A percentile compares a stretch with the other conserved stretches of the same genome.
phyloP scores from a whole-genome alignment of 1,140 invertebrate genomes.

The Dendroctonus ponderosae region DNA sequence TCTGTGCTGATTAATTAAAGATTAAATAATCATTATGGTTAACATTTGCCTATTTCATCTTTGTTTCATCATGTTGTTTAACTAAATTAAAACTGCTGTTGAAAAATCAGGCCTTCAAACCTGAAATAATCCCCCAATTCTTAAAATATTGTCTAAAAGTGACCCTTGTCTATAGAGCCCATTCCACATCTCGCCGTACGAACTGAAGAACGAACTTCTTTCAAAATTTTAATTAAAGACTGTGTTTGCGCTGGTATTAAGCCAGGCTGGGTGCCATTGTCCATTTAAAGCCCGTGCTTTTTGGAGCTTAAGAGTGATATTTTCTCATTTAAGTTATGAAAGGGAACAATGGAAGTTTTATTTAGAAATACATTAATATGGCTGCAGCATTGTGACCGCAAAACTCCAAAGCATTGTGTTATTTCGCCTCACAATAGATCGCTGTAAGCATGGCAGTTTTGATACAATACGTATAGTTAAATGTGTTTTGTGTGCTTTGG shows the following conservation, averaged over 20 bases:
- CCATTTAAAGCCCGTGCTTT: slow-evolving; percentile 26
- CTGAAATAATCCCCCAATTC: not conserved
- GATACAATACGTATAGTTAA: slow-evolving; percentile 1
- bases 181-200: not conserved
- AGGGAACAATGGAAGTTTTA: slow-evolving; percentile 27
- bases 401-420: slow-evolving; percentile 19
- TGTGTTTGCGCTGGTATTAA: slow-evolving; percentile 27
- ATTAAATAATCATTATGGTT: too few relatives aligned
- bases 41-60: too few relatives aligned
- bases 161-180: not conserved
- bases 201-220: slow-evolving; percentile 16
- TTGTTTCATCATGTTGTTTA: not conserved
- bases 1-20: too few relatives aligned
- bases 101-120: not conserved
- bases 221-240: slow-evolving; percentile 28
- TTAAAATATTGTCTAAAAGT: not conserved
- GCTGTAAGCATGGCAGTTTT: not conserved
- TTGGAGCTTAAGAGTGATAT: slow-evolving; percentile 30
- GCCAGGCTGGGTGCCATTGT: slow-evolving; percentile 26
- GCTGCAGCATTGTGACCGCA: slow-evolving; percentile 9
- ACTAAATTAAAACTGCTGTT: not conserved
- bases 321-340: slow-evolving; percentile 31
- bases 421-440: slow-evolving; percentile 7
- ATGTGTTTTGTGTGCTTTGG: too few relatives aligned
- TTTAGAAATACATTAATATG: slow-evolving; percentile 31